Evolutionary conservation across 2,113 vertebrate species (phyloP).

Genomic region (Passer montanus): DNA sequence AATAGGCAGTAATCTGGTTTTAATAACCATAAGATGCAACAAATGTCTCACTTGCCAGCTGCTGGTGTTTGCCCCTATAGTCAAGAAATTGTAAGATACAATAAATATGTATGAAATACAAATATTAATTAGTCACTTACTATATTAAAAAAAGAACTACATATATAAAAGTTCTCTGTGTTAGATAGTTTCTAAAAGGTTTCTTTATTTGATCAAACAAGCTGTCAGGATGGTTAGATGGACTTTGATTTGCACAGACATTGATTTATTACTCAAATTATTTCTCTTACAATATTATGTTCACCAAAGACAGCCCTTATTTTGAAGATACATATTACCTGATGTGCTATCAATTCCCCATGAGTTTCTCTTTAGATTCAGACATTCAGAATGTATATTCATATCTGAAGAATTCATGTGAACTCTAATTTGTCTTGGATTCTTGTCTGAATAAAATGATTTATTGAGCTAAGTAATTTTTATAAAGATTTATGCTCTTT

Average conservation of each 20-base stretch:
- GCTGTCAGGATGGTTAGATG: not conserved
- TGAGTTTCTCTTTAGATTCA: not conserved
- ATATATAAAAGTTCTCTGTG: not conserved
- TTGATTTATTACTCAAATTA: not conserved
- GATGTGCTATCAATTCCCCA: not conserved
- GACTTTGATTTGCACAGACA: not conserved
- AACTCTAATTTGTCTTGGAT: not conserved
- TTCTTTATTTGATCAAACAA: not conserved
- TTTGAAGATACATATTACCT: not conserved
- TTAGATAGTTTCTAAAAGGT: not conserved
- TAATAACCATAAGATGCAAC: not conserved
- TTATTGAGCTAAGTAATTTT: not conserved
- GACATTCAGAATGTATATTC: not conserved
- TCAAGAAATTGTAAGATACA: not conserved
- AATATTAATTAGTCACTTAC: not conserved
- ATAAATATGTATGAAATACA: not conserved
- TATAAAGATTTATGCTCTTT: not conserved
- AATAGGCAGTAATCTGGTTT: not conserved
- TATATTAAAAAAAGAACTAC: not conserved
- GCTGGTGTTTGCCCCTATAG: not conserved
- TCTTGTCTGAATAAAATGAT: not conserved
- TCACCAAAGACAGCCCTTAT: not conserved
- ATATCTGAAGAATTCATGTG: not conserved
- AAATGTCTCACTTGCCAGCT: not conserved
- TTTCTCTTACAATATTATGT: not conserved